Evolutionary conservation across 2,797 vertebrate genomes (phyloP).

Genomic region (Borostomias antarcticus): DNA sequence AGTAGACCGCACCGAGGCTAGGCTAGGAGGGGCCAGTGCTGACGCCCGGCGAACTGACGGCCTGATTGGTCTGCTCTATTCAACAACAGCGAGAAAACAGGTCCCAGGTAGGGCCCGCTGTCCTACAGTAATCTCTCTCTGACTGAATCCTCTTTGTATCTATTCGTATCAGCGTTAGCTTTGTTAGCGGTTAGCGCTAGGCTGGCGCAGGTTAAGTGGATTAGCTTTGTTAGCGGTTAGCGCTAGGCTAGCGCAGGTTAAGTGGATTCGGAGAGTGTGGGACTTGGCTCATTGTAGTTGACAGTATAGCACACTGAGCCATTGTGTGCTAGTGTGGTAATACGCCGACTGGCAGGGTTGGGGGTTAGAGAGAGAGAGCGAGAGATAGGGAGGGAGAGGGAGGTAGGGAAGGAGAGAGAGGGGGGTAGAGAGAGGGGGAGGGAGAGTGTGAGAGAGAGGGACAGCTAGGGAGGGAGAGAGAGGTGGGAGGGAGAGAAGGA

Average conservation of each 20-base stretch:
- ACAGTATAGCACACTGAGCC: not conserved
- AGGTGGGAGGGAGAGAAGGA: not conserved
- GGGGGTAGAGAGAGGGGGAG: too few relatives aligned
- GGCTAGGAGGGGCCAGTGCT: too few relatives aligned
- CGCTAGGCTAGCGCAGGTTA: not conserved
- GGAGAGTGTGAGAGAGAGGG: too few relatives aligned
- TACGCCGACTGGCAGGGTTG: too few relatives aligned
- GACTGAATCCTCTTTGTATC: slow-evolving; percentile 41
- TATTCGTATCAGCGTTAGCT: slow-evolving; percentile 19
- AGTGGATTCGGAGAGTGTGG: slow-evolving; percentile 9
- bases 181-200: slow-evolving; percentile 20
- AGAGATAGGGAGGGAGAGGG: slow-evolving; percentile 2
- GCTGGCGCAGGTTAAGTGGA: slow-evolving; percentile 4
- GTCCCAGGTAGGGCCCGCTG: too few relatives aligned
- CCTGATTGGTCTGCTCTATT: too few relatives aligned
- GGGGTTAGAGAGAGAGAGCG: too few relatives aligned
- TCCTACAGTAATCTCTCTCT: slow-evolving; percentile 42
- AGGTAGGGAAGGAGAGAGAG: slow-evolving; percentile 8
- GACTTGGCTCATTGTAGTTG: slow-evolving; percentile 31
- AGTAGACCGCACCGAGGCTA: too few relatives aligned
- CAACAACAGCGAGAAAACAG: too few relatives aligned
- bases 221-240: slow-evolving; percentile 4
- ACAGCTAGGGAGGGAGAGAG: slow-evolving; percentile 5
- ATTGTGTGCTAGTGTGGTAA: too few relatives aligned
- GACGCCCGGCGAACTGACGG: too few relatives aligned